Evolutionary conservation across 2,797 vertebrate species (phyloP).

Genomic region (Echiichthys vipera): DNA sequence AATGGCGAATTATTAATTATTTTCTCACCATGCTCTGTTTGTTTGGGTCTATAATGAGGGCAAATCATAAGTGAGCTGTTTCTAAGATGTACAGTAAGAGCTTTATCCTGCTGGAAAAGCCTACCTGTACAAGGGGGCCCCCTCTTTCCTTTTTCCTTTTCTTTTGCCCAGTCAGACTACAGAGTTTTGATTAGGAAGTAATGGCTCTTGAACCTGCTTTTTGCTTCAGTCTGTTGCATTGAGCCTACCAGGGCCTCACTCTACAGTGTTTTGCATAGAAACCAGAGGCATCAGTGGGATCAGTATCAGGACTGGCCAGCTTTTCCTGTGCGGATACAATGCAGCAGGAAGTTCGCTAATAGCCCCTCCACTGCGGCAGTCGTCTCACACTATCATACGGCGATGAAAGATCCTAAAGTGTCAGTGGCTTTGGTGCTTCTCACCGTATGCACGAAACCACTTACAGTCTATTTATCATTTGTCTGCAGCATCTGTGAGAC

Average conservation of each 20-base stretch:
- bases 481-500: constrained; percentile 37
- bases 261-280: constrained; percentile 62
- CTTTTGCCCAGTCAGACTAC: constrained; percentile 72
- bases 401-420: constrained; percentile 54
- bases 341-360: constrained; percentile 85
- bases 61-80: constrained; percentile 41
- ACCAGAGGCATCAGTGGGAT: constrained; percentile 70
- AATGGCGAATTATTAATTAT: constrained; percentile 41
- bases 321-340: constrained; percentile 87
- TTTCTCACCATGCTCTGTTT: constrained; percentile 33
- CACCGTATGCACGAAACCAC: constrained; percentile 22
- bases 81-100: constrained; percentile 52
- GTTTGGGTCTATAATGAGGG: constrained; percentile 53
- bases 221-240: constrained; percentile 55
- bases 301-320: constrained; percentile 85
- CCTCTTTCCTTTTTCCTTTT: constrained; percentile 74
- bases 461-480: constrained; percentile 44
- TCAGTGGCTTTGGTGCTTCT: constrained; percentile 53
- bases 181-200: constrained; percentile 82
- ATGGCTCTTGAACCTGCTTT: constrained; percentile 73
- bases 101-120: constrained; percentile 48
- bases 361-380: constrained; percentile 59
- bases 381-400: constrained; percentile 47
- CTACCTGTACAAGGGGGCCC: constrained; percentile 61
- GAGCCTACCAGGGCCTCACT: constrained; percentile 49